Evolutionary conservation across 1,140 invertebrate species (phyloP).

Genomic region (Bombus superbus): DNA sequence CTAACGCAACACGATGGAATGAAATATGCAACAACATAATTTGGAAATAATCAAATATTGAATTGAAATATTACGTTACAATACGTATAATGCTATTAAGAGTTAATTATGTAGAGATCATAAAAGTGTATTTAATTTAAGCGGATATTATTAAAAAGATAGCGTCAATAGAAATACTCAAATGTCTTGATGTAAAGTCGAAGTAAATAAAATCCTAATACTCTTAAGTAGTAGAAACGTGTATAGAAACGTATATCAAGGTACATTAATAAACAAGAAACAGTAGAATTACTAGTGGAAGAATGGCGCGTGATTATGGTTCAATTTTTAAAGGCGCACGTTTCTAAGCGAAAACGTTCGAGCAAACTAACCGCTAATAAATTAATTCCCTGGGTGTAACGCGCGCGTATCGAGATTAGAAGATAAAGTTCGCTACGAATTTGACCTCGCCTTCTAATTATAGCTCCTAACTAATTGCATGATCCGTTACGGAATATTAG

Average conservation of each 20-base stretch:
- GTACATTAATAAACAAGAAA: too few relatives aligned
- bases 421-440: constrained; percentile 2
- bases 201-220: too few relatives aligned
- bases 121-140: too few relatives aligned
- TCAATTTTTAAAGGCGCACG: neutral
- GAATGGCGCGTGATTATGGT: neutral
- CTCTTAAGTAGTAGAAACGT: too few relatives aligned
- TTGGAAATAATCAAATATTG: neutral
- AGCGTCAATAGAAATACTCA: too few relatives aligned
- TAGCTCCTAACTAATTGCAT: constrained; percentile 11
- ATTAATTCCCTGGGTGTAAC: neutral
- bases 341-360: neutral
- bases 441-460: constrained; percentile 21
- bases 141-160: too few relatives aligned
- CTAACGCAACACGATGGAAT: neutral
- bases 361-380: neutral
- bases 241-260: too few relatives aligned
- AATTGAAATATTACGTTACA: neutral
- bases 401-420: constrained; percentile 22
- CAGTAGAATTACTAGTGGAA: neutral
- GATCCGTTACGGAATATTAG: constrained; percentile 20
- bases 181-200: too few relatives aligned
- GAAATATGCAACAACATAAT: neutral
- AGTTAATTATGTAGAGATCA: too few relatives aligned
- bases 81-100: too few relatives aligned